Evolutionary conservation across 37 sponge, comb jelly and placozoan genomes (phyloP).

Genomic region (Chondrosia reniformis): DNA sequence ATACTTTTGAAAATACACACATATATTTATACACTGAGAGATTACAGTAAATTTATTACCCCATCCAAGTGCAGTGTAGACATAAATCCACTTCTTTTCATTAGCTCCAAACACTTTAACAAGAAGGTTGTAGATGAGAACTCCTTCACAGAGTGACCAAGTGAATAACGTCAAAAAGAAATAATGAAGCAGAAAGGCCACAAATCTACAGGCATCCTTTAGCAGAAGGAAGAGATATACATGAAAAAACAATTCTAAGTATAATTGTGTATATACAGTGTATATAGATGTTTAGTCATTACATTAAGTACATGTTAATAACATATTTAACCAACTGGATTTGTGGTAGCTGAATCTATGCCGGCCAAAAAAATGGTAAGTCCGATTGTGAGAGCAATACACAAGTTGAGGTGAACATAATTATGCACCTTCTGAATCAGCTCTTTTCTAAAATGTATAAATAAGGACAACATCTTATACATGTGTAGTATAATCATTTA

Average conservation of each 20-base stretch:
- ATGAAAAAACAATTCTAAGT: not conserved
- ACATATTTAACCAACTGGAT: not conserved
- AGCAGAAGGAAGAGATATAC: not conserved
- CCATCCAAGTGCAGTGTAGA: slow-evolving; percentile 21
- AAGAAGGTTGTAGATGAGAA: slow-evolving; percentile 35
- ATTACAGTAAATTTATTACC: not conserved
- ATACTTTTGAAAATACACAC: not conserved
- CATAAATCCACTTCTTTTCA: slow-evolving; percentile 17
- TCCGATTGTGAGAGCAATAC: not conserved
- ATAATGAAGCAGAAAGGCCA: slow-evolving; percentile 41
- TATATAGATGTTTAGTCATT: no score
- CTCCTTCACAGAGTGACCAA: slow-evolving; percentile 46
- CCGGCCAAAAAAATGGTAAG: not conserved
- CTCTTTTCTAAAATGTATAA: not conserved
- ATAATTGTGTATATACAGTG: not conserved
- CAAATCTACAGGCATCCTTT: slow-evolving; percentile 25
- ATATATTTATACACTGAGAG: not conserved
- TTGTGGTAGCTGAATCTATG: not conserved
- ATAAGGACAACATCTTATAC: no score
- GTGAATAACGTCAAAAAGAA: slow-evolving; percentile 39
- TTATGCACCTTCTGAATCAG: not conserved
- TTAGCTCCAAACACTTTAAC: slow-evolving; percentile 26
- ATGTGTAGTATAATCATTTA: not conserved
- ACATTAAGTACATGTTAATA: no score
- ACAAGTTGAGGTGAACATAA: not conserved